These are phyloP conservation scores for Carpatolechia fugitivella DNA, from an alignment of 2,888 invertebrate genomes.

Conservation along the genomic window DNA sequence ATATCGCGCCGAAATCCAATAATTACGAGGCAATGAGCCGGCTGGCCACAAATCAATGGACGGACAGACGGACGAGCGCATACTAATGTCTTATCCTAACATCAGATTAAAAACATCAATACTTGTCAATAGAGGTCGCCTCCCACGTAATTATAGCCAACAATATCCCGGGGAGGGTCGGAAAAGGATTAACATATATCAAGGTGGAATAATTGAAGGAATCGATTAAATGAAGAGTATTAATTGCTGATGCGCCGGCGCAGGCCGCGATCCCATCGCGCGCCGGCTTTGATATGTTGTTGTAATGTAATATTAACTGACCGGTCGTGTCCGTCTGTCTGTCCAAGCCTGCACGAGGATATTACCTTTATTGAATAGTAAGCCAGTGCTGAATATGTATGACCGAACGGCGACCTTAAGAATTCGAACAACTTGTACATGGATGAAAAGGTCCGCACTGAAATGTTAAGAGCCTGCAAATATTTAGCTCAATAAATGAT, in stretches of 20 bases:
- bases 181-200: slow-evolving; percentile 76
- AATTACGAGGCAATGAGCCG: slow-evolving; percentile 75
- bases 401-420: background rate
- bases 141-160: slow-evolving; percentile 78
- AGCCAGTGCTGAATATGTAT: slow-evolving; percentile 6
- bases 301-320: slow-evolving; percentile 45
- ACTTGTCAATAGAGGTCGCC: slow-evolving; percentile 77
- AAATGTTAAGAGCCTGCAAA: background rate
- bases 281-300: slow-evolving; percentile 43
- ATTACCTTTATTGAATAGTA: slow-evolving; percentile 9
- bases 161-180: slow-evolving; percentile 72
- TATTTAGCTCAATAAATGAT: too few species aligned
- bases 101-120: slow-evolving; percentile 80
- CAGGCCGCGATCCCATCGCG: slow-evolving; percentile 53
- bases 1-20: slow-evolving; percentile 76
- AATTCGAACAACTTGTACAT: background rate
- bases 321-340: slow-evolving; percentile 21
- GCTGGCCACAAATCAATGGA: slow-evolving; percentile 70
- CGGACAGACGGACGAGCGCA: slow-evolving; percentile 64
- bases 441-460: background rate
- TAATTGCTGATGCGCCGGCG: slow-evolving; percentile 76
- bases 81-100: slow-evolving; percentile 78
- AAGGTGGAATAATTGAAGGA: slow-evolving; percentile 77
- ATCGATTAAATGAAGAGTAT: slow-evolving; percentile 78
- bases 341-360: background rate